Evolutionary conservation across 2,797 vertebrate genomes (phyloP), one percentile per base, ranked within the genome.

Genomic region (Pygocentrus nattereri): DNA sequence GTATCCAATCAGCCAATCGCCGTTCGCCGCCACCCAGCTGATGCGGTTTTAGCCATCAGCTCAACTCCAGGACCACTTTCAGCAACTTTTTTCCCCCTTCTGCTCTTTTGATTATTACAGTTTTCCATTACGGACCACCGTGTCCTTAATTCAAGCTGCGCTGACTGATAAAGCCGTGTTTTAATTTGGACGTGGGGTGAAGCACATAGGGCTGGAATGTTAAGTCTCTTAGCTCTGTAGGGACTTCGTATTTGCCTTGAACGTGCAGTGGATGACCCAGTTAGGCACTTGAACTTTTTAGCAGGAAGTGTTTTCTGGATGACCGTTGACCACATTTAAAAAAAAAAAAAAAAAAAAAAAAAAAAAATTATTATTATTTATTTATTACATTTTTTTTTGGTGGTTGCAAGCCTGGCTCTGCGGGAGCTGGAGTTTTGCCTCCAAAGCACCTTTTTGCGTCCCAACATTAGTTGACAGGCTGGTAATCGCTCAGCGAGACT

Each of bases 261-360:
- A 62, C 68, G 12, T 3, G 30, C 56, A 8, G 38, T 34, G 34
- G 30, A 21, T 52, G 44, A 47, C 56, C 59, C 34, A 71, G 27
- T 73, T 80, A 64, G 12, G 10, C 23, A n/a, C n/a, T n/a, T n/a
- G n/a, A n/a, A 79, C 77, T 77, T 71, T 62, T 79, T 34, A 61
- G 6, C 27, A 72, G 68, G 19, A 34, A 61, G 50, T 79, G 61
- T 72, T 47, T 52, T 31, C 30, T 27, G 49, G 27, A 61, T n/a
- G 72, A 52, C 65, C n/a, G 52, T 62, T 69, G 27, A 77, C n/a
- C n/a, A n/a, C n/a, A n/a, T n/a, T n/a, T n/a, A n/a, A n/a, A n/a
- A n/a, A n/a, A n/a, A n/a, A n/a, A n/a, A n/a, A n/a, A n/a, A n/a
- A n/a, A n/a, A n/a, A n/a, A n/a, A n/a, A n/a, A n/a, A n/a, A n/a